These are phyloP conservation scores for Drosophila tripunctata DNA, from an alignment of 2,888 invertebrate species.

Conservation along the genomic window DNA sequence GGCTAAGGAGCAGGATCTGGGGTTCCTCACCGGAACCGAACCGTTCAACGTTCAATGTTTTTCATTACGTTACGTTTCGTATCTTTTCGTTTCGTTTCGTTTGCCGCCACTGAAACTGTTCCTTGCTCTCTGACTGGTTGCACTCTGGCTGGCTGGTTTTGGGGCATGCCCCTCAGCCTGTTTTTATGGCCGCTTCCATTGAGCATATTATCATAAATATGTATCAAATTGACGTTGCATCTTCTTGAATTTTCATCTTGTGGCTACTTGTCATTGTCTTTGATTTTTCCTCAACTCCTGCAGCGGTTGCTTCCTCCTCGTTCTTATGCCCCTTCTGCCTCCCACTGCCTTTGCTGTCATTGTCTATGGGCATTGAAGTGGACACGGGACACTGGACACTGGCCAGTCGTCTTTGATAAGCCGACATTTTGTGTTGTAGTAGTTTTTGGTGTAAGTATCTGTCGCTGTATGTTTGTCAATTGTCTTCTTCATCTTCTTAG, in stretches of 20 bases:
- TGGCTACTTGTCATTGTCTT: slow-evolving; percentile 80
- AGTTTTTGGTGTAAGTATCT: slow-evolving; percentile 55
- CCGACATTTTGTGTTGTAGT: slow-evolving; percentile 62
- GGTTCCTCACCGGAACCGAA: slow-evolving; percentile 66
- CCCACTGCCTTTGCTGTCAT: slow-evolving; percentile 24
- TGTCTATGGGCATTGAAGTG: slow-evolving; percentile 70
- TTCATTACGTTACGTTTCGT: slow-evolving; percentile 38
- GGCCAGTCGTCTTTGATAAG: slow-evolving; percentile 65
- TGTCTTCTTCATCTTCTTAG: slow-evolving; percentile 30
- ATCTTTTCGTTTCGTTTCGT: slow-evolving; percentile 60
- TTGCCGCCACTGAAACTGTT: slow-evolving; percentile 47
- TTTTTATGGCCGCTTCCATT: slow-evolving; percentile 56
- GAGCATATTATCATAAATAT: slow-evolving; percentile 77
- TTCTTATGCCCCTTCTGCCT: not conserved
- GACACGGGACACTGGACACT: slow-evolving; percentile 43
- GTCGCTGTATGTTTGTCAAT: slow-evolving; percentile 54
- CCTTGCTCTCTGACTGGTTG: slow-evolving; percentile 12
- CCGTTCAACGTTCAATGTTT: slow-evolving; percentile 53
- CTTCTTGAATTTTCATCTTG: slow-evolving; percentile 77
- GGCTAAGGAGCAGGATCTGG: slow-evolving; percentile 1
- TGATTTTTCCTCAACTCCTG: slow-evolving; percentile 72
- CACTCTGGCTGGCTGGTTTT: slow-evolving; percentile 2
- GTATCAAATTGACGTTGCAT: slow-evolving; percentile 79
- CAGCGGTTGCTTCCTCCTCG: not conserved
- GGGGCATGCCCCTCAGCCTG: slow-evolving; percentile 43